A percentile compares a stretch with the other conserved stretches of the same genome.
phyloP scores from a whole-genome alignment of 2,797 vertebrate species.

The Podarcis siculus region DNA sequence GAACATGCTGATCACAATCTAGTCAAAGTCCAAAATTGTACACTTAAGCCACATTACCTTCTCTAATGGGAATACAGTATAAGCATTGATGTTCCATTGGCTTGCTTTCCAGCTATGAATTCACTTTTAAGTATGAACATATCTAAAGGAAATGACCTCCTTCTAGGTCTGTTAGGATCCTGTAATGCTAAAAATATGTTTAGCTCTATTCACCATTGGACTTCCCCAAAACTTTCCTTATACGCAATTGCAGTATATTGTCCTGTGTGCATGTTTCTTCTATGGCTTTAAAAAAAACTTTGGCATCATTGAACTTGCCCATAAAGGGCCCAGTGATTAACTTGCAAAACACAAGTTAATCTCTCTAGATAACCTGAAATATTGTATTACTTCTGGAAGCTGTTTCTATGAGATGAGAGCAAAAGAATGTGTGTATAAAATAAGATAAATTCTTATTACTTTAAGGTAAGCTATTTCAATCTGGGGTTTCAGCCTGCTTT shows the following conservation, averaged over 20 bases:
- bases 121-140: background rate
- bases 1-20: background rate
- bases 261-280: background rate
- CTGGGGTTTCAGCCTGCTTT: background rate
- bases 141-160: background rate
- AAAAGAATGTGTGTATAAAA: background rate
- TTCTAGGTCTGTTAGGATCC: slow-evolving; percentile 33
- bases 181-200: background rate
- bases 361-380: background rate
- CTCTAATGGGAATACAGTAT: background rate
- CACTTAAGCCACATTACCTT: background rate
- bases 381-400: no score
- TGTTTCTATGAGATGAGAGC: background rate
- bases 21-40: background rate
- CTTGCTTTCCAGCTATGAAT: background rate
- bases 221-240: background rate
- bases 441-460: background rate
- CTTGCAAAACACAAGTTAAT: background rate
- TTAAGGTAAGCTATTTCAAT: background rate
- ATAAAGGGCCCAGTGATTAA: background rate
- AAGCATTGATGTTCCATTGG: background rate
- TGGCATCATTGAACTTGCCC: background rate
- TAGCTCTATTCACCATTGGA: background rate
- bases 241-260: background rate
- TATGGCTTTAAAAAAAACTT: background rate